Percentiles rank a stretch among this genome's conserved stretches.
These are phyloP conservation scores for Recurvirostra avosetta DNA, from an alignment of 2,113 vertebrate genomes.

Conservation along the genomic window DNA sequence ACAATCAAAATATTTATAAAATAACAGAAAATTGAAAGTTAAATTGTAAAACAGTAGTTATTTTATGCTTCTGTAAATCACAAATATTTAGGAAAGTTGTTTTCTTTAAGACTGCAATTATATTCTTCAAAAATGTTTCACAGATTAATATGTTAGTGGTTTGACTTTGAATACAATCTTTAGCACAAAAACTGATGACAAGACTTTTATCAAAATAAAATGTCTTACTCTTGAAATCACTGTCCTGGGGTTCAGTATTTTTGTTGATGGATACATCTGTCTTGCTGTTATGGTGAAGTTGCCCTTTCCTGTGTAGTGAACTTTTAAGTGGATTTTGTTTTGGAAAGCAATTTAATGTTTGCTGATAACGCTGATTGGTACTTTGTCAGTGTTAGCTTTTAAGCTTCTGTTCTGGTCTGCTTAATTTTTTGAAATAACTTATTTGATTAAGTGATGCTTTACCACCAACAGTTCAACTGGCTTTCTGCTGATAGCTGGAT, in stretches of 20 bases:
- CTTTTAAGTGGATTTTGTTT: constrained; percentile 45
- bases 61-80: not conserved
- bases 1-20: not conserved
- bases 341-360: constrained; percentile 51
- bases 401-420: constrained; percentile 54
- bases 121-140: not conserved
- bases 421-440: constrained; percentile 56
- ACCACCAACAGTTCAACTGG: not conserved
- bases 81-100: not conserved
- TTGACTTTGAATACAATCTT: not conserved
- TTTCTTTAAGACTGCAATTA: not conserved
- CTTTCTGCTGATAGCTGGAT: constrained; percentile 24
- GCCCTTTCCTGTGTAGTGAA: not conserved
- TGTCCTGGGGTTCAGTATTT: not conserved
- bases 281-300: not conserved
- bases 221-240: not conserved
- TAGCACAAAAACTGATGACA: not conserved
- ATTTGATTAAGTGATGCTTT: constrained; percentile 55
- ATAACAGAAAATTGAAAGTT: not conserved
- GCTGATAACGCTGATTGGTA: constrained; percentile 48
- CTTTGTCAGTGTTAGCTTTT: constrained; percentile 38
- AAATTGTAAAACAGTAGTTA: not conserved
- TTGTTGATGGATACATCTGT: not conserved
- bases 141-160: not conserved
- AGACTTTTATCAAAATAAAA: not conserved